phyloP scores from a whole-genome alignment of 1,140 invertebrate species.

The Cotesia glomerata region DNA sequence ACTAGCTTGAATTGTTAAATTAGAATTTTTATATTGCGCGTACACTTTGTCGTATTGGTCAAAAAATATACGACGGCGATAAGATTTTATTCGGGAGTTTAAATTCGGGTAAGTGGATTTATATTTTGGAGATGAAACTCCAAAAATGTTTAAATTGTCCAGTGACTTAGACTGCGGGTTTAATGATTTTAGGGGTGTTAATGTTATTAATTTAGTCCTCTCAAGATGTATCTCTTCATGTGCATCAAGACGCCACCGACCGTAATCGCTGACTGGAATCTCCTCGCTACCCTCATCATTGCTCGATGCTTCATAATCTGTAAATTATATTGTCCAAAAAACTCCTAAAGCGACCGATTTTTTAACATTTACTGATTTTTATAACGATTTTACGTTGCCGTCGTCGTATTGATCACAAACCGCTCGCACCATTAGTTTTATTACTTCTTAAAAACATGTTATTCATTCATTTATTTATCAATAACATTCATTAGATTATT shows the following conservation, averaged over 20 bases:
- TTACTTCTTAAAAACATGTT: neutral
- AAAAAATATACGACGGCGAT: constrained; percentile 38
- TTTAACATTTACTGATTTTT: neutral
- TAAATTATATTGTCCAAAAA: constrained; percentile 49
- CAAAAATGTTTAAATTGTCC: neutral
- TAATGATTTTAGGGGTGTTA: constrained; percentile 37
- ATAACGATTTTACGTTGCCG: neutral
- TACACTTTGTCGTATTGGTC: constrained; percentile 40
- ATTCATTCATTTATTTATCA: neutral
- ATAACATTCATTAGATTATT: neutral
- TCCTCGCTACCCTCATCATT: constrained; percentile 37
- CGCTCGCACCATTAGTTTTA: constrained; percentile 33
- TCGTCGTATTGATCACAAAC: constrained; percentile 35
- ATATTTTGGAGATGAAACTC: constrained; percentile 3
- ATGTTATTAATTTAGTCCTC: constrained; percentile 36
- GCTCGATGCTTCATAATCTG: constrained; percentile 49
- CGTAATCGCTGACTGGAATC: constrained; percentile 26
- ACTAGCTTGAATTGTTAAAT: neutral
- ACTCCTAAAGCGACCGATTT: constrained; percentile 36
- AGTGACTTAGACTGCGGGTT: constrained; percentile 37
- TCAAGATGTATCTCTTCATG: constrained; percentile 37
- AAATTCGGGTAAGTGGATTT: constrained; percentile 1
- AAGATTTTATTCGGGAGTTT: neutral
- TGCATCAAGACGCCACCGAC: constrained; percentile 13
- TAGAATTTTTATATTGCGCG: constrained; percentile 7